Base-by-base conservation (phyloP, 2,888 invertebrate species). In the Frankliniella intonsa region DNA sequence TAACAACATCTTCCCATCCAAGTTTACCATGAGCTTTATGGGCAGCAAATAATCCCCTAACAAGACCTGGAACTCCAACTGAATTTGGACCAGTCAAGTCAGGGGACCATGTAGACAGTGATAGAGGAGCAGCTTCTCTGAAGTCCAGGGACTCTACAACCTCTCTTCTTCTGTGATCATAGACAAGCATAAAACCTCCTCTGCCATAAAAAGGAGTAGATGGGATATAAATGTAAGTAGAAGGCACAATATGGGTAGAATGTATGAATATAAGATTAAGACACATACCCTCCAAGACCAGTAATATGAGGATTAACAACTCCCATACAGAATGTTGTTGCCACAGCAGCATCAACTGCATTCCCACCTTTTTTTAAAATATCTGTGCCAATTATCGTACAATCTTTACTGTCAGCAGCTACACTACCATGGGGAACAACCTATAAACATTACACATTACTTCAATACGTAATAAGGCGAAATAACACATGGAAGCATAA, bases 261-360 rank as follows among this genome's bases (percentile, higher is more conserved):
- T 38, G 69, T n/a, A n/a, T n/a, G n/a, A n/a, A n/a, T 81, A 8
- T 49, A 19, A 25, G 22, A 79, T 83, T 80, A 82, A 82, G 81
- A 82, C 49, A 82, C 90, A 88, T 88, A 94, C 95, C 94, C 94
- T 87, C 95, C 95, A 76, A 95, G 89, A 62, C 95, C 93, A 50
- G 93, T 93, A 85, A 91, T 89, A 86, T 95, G 94, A 81, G 94
- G 93, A 84, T 93, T 90, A 27, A 93, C 90, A 62, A 94, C 92
- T 81, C 93, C 91, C 84, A 94, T 90, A 87, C 95, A 96, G 83
- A 95, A 90, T 79, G 93, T 91, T 81, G 93, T 90, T 62, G 93
- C 93, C 82, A 93, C 90, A 55, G 94, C 93, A 82, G 94, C 95
- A 89, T 95, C 95, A 0, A 94, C 90, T 49, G 95, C 93, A 88